Percentiles rank a stretch among this genome's conserved stretches.
Conservation (phyloP, 2,113 vertebrate species). For the Heterocephalus glaber region DNA sequence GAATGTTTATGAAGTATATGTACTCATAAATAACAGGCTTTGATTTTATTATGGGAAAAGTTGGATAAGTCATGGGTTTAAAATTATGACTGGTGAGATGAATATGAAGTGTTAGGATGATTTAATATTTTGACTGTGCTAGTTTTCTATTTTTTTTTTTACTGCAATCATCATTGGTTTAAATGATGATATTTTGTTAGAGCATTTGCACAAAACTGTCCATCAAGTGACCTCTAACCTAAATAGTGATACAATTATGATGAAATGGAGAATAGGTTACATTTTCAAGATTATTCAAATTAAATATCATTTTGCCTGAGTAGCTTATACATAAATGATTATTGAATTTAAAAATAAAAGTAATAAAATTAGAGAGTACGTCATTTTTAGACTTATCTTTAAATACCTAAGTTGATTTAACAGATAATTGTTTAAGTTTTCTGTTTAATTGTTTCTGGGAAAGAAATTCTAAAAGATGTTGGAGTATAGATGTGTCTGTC, state of each 20-base stretch:
- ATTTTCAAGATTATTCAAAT: slow-evolving; percentile 8
- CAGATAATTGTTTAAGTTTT: background rate
- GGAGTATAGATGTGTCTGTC: background rate
- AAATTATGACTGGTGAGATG: background rate
- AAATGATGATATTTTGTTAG: background rate
- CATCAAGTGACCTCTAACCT: background rate
- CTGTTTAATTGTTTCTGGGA: background rate
- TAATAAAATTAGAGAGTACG: background rate
- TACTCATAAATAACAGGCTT: background rate
- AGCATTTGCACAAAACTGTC: background rate
- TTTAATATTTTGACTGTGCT: background rate
- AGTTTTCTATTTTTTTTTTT: background rate
- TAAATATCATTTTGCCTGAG: background rate
- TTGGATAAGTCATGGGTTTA: background rate
- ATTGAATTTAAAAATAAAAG: background rate
- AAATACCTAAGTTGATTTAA: background rate
- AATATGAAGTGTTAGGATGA: background rate
- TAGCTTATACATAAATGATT: background rate
- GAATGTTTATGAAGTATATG: background rate
- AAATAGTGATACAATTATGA: background rate
- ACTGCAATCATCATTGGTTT: background rate
- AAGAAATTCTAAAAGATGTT: background rate
- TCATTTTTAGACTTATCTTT: background rate
- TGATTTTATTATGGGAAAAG: background rate
- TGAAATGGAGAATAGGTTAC: background rate